Evolutionary conservation across 2,888 invertebrate species (phyloP).

Genomic region (Achlya flavicornis): DNA sequence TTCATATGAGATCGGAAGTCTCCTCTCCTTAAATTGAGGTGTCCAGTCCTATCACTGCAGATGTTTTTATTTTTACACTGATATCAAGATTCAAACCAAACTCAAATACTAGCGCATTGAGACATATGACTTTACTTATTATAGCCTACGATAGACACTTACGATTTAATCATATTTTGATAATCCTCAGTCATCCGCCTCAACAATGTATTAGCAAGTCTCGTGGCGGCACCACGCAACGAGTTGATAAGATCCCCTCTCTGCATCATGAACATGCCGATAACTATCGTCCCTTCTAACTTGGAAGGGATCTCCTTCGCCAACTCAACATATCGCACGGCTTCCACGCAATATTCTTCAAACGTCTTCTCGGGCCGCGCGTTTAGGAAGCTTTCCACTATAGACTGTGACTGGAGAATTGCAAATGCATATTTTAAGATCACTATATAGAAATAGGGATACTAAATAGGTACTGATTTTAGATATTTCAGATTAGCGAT

Average conservation of each 20-base stretch:
- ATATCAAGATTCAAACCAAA: too few relatives aligned
- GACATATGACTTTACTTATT: too few relatives aligned
- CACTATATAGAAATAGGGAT: too few relatives aligned
- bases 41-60: too few relatives aligned
- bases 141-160: constrained; percentile 49
- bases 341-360: constrained; percentile 85
- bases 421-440: not conserved
- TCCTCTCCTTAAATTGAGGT: too few relatives aligned
- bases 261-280: constrained; percentile 94
- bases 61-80: too few relatives aligned
- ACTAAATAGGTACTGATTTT: not conserved
- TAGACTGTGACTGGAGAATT: constrained; percentile 79
- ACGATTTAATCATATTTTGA: constrained; percentile 90
- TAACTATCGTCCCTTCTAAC: constrained; percentile 86
- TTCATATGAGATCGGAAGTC: too few relatives aligned
- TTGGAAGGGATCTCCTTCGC: constrained; percentile 84
- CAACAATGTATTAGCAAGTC: constrained; percentile 87
- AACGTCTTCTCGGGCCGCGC: constrained; percentile 85
- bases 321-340: constrained; percentile 86
- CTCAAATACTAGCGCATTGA: too few relatives aligned
- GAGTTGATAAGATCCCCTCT: constrained; percentile 90
- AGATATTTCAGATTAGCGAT: not conserved
- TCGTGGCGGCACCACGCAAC: constrained; percentile 87
- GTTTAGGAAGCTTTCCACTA: constrained; percentile 87
- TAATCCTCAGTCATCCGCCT: constrained; percentile 91